Percentiles rank a stretch among this genome's conserved stretches.
Conservation (phyloP, 2,113 vertebrate species). For the Callopanchax toddi region DNA sequence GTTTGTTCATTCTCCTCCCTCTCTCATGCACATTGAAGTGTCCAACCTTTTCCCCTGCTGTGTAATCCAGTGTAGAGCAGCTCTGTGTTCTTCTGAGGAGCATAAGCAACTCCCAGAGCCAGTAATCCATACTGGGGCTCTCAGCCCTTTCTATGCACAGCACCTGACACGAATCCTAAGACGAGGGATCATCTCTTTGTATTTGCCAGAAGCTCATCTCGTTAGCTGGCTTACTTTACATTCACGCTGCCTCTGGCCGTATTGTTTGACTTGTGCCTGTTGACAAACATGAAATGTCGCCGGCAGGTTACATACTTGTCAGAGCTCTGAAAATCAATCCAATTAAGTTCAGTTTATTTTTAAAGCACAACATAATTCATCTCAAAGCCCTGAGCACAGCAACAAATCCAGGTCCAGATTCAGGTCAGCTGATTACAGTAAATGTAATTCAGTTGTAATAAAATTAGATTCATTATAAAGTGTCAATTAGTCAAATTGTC, state of each 20-base stretch:
- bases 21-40: constrained; percentile 51
- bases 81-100: constrained; percentile 63
- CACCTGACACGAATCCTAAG: constrained; percentile 49
- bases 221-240: constrained; percentile 60
- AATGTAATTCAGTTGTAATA: too few relatives aligned
- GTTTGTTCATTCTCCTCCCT: constrained; percentile 52
- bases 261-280: constrained; percentile 34
- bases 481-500: too few relatives aligned
- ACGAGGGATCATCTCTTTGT: constrained; percentile 57
- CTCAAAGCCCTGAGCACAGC: too few relatives aligned
- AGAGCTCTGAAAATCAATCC: constrained; percentile 4
- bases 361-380: too few relatives aligned
- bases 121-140: constrained; percentile 66
- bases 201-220: constrained; percentile 63
- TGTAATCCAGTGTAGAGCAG: constrained; percentile 60
- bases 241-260: constrained; percentile 40
- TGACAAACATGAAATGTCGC: constrained; percentile 24
- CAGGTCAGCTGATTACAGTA: too few relatives aligned
- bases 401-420: too few relatives aligned
- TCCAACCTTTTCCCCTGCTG: constrained; percentile 64
- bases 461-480: too few relatives aligned
- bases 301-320: constrained; percentile 1
- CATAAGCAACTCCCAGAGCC: constrained; percentile 60
- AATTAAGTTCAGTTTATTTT: too few relatives aligned
- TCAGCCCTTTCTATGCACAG: constrained; percentile 48